A percentile compares a stretch with the other conserved stretches of the same genome.
Evolutionary conservation across 2,113 vertebrate genomes (phyloP).

Genomic region (Nothoprocta perdicaria): DNA sequence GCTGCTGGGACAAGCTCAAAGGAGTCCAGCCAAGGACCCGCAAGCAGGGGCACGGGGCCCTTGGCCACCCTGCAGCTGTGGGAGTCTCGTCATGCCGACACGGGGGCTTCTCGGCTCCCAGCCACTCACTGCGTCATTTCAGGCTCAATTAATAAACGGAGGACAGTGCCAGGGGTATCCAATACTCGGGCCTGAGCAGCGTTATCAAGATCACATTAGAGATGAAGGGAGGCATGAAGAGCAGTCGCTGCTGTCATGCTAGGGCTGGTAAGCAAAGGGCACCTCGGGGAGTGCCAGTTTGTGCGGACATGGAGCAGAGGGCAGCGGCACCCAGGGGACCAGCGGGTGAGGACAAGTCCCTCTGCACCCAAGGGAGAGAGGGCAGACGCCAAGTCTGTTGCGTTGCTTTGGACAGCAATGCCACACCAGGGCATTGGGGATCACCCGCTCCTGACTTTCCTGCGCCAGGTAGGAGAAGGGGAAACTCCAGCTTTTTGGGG

Average conservation of each 20-base stretch:
- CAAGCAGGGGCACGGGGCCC: rapidly evolving
- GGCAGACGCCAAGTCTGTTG: background rate
- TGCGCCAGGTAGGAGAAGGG: background rate
- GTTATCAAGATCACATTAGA: slow-evolving; percentile 70
- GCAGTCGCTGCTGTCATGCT: background rate
- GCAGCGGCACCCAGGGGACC: rapidly evolving
- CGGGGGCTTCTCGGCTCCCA: background rate
- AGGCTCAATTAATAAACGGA: slow-evolving; percentile 63
- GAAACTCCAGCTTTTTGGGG: background rate
- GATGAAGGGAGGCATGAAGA: slow-evolving; percentile 50
- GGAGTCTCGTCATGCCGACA: background rate
- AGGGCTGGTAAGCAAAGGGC: slow-evolving; percentile 47
- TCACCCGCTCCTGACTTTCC: background rate
- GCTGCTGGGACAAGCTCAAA: background rate
- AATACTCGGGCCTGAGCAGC: slow-evolving; percentile 35
- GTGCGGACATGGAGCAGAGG: rapidly evolving
- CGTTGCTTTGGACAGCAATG: background rate
- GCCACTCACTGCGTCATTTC: background rate
- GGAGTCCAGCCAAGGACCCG: rapidly evolving
- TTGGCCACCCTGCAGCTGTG: background rate
- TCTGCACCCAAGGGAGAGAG: background rate
- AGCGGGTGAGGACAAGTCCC: rapidly evolving
- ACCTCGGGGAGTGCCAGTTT: background rate
- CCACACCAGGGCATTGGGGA: background rate
- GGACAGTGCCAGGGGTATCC: slow-evolving; percentile 59